Evolutionary conservation across 2,888 invertebrate genomes (phyloP), one percentile per base, ranked within the genome.

Genomic region (Apamea anceps): DNA sequence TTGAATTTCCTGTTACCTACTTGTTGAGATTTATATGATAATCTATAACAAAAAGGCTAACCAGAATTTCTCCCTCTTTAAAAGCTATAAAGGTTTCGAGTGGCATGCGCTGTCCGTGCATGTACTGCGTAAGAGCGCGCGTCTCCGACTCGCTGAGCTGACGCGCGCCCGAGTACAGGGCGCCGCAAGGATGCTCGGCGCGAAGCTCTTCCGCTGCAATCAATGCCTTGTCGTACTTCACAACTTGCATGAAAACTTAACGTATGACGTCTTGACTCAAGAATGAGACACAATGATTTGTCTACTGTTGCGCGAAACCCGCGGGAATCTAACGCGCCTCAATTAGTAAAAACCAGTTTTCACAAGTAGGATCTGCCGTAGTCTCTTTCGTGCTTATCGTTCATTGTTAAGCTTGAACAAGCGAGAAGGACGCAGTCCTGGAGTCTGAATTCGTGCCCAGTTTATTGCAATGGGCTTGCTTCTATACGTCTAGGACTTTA

Each of bases 131-230:
- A 3, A 97, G 91, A 0, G 96, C 94, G 1, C 87, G 89, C 2
- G 96, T 96, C 89, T 97, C 96, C 3, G 91, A 83, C 87, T 97
- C 96, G 82, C 96, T 97, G 8, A 97, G 94, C 87, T 97, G 96
- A 1, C 96, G 93, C 37, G 88, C 77, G 2, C 96, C 96, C 3
- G 96, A 94, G 88, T 95, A 95, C 65, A 97, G 87, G 2, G 87
- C 76, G 3, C 96, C 96, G 74, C 97, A 97, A 0, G 95, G 96
- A 73, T 96, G 95, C 87, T 96, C 96, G 8, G 94, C 86, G 0
- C 92, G 93, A 2, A 96, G 89, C 82, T 96, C 95, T n/a, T 95
- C 95, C 75, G 95, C 97, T 96, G 75, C n/a, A 88, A 85, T 54
- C 67, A 82, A 73, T 42, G 63, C n/a, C 66, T 66, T 77, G 54